Evolutionary conservation across 1,140 invertebrate genomes (phyloP), one percentile per base, ranked within the genome.

Genomic region (Manduca sexta): DNA sequence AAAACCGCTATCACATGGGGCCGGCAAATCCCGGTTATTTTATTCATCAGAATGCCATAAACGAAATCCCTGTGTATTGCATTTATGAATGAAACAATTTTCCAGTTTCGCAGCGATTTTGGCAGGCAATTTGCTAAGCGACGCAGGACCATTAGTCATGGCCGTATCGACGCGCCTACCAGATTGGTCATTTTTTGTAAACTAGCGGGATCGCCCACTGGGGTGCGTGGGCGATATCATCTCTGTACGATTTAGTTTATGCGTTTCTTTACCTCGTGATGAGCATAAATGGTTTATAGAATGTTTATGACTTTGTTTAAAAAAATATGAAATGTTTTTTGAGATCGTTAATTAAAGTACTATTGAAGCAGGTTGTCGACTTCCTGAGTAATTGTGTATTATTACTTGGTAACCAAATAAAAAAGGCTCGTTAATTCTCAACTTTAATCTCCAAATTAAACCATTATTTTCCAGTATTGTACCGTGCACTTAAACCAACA

Each of bases 61-160:
- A 53, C 26, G 49, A 52, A 79, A 78, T 74, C 74, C 77, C 70
- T 57, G 52, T n/a, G n/a, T 65, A 74, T 80, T 70, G 70, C 69
- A 68, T 76, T 80, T 76, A 79, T 80, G 71, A 78, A 82, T 74
- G 73, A 80, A 80, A 84, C 76, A 82, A 82, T 84, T 84, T 81
- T 84, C 78, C 76, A 79, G 74, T 70, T 67, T 78, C 78, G 64
- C 50, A 60, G 57, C 74, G 53, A 69, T 74, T 74, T 71, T 58
- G 69, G 70, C 67, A 67, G 67, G 69, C 80, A 71, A 84, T 84
- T 84, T 84, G 70, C 71, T 77, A 80, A 69, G 55, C 56, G 67
- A 43, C 53, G 49, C 55, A 38, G 52, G 12, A 74, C 67, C 67
- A 84, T 84, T 84, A 79, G 74, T 84, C 78, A 84, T 74, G 49